Evolutionary conservation across 1,140 invertebrate genomes (phyloP), one percentile per base, ranked within the genome.

Genomic region (Drosophila sp.): DNA sequence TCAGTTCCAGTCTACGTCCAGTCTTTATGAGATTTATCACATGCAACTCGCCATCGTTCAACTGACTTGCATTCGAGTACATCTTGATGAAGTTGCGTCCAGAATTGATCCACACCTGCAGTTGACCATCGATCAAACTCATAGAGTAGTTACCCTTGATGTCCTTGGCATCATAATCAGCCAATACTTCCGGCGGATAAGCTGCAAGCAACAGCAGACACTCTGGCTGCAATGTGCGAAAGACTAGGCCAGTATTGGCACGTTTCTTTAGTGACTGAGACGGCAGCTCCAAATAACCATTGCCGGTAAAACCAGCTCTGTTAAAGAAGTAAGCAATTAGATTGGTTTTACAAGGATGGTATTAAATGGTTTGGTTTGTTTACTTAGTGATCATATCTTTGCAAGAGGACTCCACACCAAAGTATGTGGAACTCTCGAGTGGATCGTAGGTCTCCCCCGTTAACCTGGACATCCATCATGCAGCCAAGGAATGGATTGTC

Each of bases 391-490:
- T 91, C 70, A 81, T 90, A 14, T 90, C 80, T 62, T 92, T 92
- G 92, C 97, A 98, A 7, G 95, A 94, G 0, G 94, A 92, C 80
- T 97, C 96, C 0, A 98, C 94, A 0, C 96, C 97, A 82, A 95
- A 95, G 81, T 94, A 95, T 9, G 94, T 93, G 38, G 95, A 94
- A 11, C 94, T 94, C 63, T 94, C 94, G 45, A 93, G 72, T 9
- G 93, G 92, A 78, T 94, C 93, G 61, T 93, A 94, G 0, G 92
- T 93, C 76, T 91, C 94, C 2, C 95, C 95, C 93, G 72, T 96
- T 95, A 0, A 97, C 94, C 46, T 96, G 93, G 1, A 98, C 93
- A 56, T 96, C 95, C 9, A 95, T 95, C 92, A 98, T 94, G 82
- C 97, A 98, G 5, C 97, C 97, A 14, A 97, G 92, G 89, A 97